Percentiles rank a stretch among this genome's conserved stretches.
phyloP scores from a whole-genome alignment of 2,888 invertebrate species.

The Dinocampus coccinellae region DNA sequence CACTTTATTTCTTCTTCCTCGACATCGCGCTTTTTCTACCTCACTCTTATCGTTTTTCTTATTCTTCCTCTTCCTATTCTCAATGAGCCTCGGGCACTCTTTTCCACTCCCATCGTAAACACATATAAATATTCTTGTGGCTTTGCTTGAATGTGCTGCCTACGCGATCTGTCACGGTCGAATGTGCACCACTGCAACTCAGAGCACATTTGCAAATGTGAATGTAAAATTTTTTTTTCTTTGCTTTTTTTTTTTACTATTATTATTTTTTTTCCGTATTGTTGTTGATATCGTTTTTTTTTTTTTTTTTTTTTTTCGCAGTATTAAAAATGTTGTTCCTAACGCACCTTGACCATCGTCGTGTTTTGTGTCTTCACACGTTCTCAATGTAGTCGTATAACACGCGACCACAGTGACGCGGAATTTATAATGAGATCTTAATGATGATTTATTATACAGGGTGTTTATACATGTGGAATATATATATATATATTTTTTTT shows the following conservation, averaged over 20 bases:
- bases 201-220: constrained; percentile 31
- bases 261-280: too few relatives aligned
- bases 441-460: not conserved
- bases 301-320: not conserved
- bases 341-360: not conserved
- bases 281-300: too few relatives aligned
- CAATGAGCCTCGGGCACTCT: constrained; percentile 14
- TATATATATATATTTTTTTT: not conserved
- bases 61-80: constrained; percentile 13
- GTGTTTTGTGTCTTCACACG: not conserved
- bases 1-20: constrained; percentile 14
- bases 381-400: not conserved
- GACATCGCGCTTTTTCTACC: too few relatives aligned
- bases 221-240: constrained; percentile 27
- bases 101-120: not conserved
- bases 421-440: not conserved
- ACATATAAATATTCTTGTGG: not conserved
- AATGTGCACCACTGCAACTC: constrained; percentile 37
- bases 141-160: constrained; percentile 42
- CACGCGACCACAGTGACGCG: not conserved
- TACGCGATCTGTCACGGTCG: constrained; percentile 60
- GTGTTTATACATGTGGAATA: not conserved
- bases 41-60: too few relatives aligned
- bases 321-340: not conserved
- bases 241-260: not conserved